These are phyloP conservation scores for Drosophila neotestacea DNA, from an alignment of 2,888 invertebrate species.

Conservation along the genomic window DNA sequence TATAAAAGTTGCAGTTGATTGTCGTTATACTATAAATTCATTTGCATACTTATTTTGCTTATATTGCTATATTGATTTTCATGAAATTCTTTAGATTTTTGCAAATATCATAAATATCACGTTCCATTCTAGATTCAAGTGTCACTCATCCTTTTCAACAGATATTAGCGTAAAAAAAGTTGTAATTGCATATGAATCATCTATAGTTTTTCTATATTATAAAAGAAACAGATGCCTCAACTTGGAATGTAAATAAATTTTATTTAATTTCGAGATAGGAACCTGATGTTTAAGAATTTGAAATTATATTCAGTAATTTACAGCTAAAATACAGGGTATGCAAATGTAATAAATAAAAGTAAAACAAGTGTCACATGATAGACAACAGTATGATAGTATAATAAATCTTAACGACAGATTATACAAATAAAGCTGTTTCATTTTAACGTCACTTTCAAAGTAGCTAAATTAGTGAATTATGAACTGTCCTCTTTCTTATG, in stretches of 20 bases:
- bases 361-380: neutral
- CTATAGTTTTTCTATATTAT: neutral
- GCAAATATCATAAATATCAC: slow-evolving; percentile 16
- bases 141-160: slow-evolving; percentile 9
- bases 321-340: no score
- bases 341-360: neutral
- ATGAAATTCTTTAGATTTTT: slow-evolving; percentile 8
- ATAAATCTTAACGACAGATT: neutral
- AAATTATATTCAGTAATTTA: no score
- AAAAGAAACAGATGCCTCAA: neutral
- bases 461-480: neutral
- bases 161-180: neutral
- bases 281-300: no score
- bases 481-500: neutral
- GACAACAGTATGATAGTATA: neutral
- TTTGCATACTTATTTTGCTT: slow-evolving; percentile 1
- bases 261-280: no score
- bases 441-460: neutral
- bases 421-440: neutral
- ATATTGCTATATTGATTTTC: slow-evolving; percentile 1
- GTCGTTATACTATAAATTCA: neutral
- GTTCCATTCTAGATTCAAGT: slow-evolving; percentile 13
- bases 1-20: neutral
- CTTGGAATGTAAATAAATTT: no score
- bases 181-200: neutral